These are phyloP conservation scores for Idris sp. DNA, from an alignment of 1,140 invertebrate species.

Conservation along the genomic window DNA sequence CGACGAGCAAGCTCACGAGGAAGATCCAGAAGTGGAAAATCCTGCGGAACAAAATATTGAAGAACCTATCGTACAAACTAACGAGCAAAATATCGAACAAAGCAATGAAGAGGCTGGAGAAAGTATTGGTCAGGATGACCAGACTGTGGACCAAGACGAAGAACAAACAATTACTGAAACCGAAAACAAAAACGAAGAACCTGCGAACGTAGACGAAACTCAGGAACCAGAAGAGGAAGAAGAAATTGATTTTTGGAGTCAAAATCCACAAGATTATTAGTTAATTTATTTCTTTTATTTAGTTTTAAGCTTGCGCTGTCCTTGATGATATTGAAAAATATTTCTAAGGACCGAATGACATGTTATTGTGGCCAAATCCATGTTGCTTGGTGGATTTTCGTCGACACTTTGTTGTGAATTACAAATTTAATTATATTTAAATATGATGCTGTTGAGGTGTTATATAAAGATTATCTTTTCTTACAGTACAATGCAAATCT, in stretches of 20 bases:
- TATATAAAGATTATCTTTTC: conserved; percentile 32
- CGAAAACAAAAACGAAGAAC: conserved; percentile 18
- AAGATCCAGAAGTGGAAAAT: conserved; percentile 21
- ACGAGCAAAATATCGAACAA: conserved; percentile 26
- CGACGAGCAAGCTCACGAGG: conserved; percentile 25
- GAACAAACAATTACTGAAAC: conserved; percentile 21
- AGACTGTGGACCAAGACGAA: conserved; percentile 19
- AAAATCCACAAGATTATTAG: no score
- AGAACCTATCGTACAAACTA: conserved; percentile 12
- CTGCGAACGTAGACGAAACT: conserved; percentile 10
- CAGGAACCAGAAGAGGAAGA: conserved; percentile 10
- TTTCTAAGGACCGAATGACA: conserved; percentile 42
- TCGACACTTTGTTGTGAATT: conserved; percentile 23
- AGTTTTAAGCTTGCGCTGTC: conserved; percentile 9
- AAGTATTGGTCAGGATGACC: conserved; percentile 13
- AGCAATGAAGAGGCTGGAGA: conserved; percentile 31
- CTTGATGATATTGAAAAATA: conserved; percentile 56
- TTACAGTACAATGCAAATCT: conserved; percentile 51
- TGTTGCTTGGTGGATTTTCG: conserved; percentile 23
- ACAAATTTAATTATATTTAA: conserved; percentile 24
- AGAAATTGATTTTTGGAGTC: conserved; percentile 6
- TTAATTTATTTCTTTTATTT: no score
- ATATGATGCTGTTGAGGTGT: conserved; percentile 26
- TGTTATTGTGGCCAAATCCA: conserved; percentile 46
- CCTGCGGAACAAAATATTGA: conserved; percentile 23